Percentiles rank a stretch among this genome's conserved stretches.
Evolutionary conservation across 2,113 vertebrate genomes (phyloP).

Genomic region (Phalacrocorax carbo): DNA sequence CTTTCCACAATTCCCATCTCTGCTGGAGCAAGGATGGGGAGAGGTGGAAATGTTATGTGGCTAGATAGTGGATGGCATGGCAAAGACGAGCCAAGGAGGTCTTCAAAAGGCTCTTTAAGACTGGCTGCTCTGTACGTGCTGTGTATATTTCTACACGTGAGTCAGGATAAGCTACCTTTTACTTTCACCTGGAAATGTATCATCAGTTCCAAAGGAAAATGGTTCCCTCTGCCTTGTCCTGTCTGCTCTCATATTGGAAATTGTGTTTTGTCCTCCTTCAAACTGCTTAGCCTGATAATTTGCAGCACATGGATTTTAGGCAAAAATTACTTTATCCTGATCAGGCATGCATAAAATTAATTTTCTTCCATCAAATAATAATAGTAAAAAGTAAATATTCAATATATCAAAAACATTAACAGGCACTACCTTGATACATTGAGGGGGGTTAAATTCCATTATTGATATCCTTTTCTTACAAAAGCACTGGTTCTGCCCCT

Average conservation of each 20-base stretch:
- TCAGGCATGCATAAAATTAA: background rate
- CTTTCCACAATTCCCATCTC: background rate
- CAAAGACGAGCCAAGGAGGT: background rate
- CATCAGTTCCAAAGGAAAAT: background rate
- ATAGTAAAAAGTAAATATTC: background rate
- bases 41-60: background rate
- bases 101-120: background rate
- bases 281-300: background rate
- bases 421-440: background rate
- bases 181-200: background rate
- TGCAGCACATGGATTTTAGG: background rate
- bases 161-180: background rate
- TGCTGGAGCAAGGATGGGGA: background rate
- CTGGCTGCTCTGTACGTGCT: fast-evolving
- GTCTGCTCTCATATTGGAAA: background rate
- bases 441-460: background rate
- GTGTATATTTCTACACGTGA: background rate
- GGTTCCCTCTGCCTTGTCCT: background rate
- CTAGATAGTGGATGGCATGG: background rate
- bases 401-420: background rate
- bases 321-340: background rate
- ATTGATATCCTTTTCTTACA: background rate
- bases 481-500: background rate
- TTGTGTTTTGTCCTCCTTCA: background rate
- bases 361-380: background rate